phyloP scores from a whole-genome alignment of 2,797 vertebrate genomes.

The Sebastes taczanowskii region DNA sequence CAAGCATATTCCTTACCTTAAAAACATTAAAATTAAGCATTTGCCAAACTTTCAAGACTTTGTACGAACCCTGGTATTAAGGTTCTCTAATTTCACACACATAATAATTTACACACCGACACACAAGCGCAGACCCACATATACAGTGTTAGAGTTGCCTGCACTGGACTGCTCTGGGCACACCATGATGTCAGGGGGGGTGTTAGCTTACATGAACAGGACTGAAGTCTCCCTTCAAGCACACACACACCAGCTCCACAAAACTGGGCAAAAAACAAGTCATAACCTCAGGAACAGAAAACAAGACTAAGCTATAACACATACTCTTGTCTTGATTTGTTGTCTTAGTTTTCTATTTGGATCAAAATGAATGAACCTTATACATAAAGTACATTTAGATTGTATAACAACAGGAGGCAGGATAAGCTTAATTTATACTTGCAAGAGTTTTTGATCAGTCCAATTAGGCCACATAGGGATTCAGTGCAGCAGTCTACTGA shows the following conservation, averaged over 20 bases:
- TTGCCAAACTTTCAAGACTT: background rate
- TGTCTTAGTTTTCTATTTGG: background rate
- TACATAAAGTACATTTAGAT: background rate
- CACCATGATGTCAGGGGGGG: background rate
- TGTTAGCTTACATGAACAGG: constrained; percentile 11
- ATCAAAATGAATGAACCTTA: background rate
- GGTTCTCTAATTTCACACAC: constrained; percentile 11
- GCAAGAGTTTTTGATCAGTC: background rate
- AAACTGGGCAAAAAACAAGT: background rate
- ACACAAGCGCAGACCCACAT: background rate
- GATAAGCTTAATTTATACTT: background rate
- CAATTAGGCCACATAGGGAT: background rate
- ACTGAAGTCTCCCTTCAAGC: background rate
- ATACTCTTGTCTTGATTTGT: background rate
- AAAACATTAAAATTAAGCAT: background rate
- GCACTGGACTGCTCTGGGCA: background rate
- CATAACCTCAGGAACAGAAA: background rate
- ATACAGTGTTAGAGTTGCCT: background rate
- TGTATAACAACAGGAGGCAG: background rate
- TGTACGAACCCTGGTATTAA: background rate
- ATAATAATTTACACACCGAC: background rate
- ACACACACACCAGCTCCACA: background rate
- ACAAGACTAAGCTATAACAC: background rate
- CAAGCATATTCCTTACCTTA: background rate
- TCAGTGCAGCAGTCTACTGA: background rate